Conservation (phyloP, 2,888 invertebrate genomes). For the Scotopteryx bipunctaria region DNA sequence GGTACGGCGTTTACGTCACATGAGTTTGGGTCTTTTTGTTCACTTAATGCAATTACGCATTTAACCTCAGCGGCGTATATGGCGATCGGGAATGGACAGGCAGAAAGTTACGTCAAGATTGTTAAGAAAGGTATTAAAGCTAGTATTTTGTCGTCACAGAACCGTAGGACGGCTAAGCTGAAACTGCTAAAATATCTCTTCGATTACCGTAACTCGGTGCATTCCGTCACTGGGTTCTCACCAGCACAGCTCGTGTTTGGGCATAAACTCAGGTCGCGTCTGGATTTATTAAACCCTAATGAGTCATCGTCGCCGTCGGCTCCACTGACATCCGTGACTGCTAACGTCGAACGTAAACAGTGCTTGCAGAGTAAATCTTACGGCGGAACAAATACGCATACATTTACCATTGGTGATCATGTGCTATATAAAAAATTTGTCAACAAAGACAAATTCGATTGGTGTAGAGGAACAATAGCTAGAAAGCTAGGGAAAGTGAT, state of each 20-base stretch:
- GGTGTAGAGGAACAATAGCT: conserved; percentile 9
- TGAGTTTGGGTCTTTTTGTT: conserved; percentile 33
- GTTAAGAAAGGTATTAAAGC: conserved; percentile 29
- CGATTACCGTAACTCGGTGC: conserved; percentile 26
- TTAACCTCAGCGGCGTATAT: conserved; percentile 27
- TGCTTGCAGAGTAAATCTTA: conserved; percentile 24
- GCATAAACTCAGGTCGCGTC: conserved; percentile 17
- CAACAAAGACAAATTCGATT: background rate
- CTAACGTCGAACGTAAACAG: conserved; percentile 16
- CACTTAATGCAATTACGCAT: conserved; percentile 33
- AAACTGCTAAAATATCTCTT: conserved; percentile 21
- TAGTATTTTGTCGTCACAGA: background rate
- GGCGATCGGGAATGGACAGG: conserved; percentile 24
- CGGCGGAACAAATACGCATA: conserved; percentile 13
- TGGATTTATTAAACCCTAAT: conserved; percentile 20
- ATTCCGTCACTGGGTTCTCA: conserved; percentile 28
- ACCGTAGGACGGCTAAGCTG: background rate
- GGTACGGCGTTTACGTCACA: conserved; percentile 29
- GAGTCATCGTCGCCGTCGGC: conserved; percentile 3
- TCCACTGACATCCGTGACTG: conserved; percentile 3
- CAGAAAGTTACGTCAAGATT: conserved; percentile 32
- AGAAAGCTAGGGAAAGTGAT: conserved; percentile 3
- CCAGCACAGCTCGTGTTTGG: conserved; percentile 35
- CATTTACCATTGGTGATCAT: background rate
- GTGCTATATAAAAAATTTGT: conserved; percentile 1